These are phyloP conservation scores for Corythornis leucogaster DNA, from an alignment of 2,797 vertebrate genomes.

Conservation along the genomic window DNA sequence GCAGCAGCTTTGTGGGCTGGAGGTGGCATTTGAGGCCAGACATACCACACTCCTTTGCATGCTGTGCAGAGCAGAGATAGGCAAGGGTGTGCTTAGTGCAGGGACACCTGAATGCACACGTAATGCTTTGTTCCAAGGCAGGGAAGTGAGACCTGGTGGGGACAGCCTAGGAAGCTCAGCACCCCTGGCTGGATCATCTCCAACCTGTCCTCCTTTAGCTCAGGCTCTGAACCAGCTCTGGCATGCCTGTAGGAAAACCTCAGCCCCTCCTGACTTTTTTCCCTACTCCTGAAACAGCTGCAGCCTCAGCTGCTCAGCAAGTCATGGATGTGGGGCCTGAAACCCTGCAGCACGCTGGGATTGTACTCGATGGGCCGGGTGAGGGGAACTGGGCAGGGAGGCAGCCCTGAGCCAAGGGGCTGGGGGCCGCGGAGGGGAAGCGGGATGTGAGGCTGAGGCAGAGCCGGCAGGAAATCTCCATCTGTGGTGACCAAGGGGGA, in stretches of 20 bases:
- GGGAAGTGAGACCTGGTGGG: neutral
- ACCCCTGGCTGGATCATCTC: neutral
- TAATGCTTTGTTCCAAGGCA: fast-evolving
- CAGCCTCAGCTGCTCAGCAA: neutral
- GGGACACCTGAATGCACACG: neutral
- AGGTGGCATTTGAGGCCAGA: neutral
- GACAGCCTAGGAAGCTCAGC: neutral
- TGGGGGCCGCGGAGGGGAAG: slow-evolving; percentile 33
- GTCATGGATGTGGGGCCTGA: neutral
- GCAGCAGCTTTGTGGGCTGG: neutral
- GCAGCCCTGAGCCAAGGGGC: slow-evolving; percentile 26
- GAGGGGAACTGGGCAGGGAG: neutral
- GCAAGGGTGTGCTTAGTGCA: fast-evolving
- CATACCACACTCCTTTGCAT: neutral
- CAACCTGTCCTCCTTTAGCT: neutral
- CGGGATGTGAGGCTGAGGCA: neutral
- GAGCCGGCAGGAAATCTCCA: neutral
- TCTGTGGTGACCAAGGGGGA: neutral
- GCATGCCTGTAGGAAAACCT: fast-evolving
- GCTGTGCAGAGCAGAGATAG: neutral
- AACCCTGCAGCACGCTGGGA: neutral
- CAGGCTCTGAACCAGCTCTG: neutral
- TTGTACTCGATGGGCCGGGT: neutral
- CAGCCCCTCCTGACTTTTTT: neutral
- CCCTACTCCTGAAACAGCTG: neutral